phyloP scores from a whole-genome alignment of 23 tunicate species.

The Clavelina lepadiformis region DNA sequence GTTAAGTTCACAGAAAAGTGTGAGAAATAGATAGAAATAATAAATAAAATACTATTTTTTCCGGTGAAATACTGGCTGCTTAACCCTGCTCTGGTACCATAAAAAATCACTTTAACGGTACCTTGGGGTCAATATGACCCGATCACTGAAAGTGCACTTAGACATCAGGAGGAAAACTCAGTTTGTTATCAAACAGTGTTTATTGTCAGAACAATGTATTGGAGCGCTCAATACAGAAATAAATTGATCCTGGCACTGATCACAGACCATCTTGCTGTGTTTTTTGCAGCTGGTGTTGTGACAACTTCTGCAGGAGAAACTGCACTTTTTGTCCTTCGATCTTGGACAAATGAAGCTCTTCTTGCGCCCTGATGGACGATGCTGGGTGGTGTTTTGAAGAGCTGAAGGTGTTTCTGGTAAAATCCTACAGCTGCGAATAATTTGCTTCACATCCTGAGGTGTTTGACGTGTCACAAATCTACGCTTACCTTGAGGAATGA shows the following conservation, averaged over 20 bases:
- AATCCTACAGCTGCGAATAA: slow-evolving; percentile 25
- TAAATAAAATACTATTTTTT: too few species aligned
- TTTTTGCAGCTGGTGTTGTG: slow-evolving; percentile 15
- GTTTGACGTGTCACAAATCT: slow-evolving; percentile 24
- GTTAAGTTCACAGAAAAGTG: too few species aligned
- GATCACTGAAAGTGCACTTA: slow-evolving; percentile 11
- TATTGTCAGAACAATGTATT: slow-evolving; percentile 5
- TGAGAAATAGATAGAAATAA: too few species aligned
- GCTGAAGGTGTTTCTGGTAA: slow-evolving; percentile 9
- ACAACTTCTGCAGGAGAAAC: slow-evolving; percentile 27
- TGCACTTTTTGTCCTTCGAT: slow-evolving; percentile 25
- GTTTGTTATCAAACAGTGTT: slow-evolving; percentile 9
- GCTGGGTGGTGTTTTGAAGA: slow-evolving; percentile 22
- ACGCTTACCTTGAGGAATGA: slow-evolving; percentile 11
- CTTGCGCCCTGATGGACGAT: slow-evolving; percentile 17
- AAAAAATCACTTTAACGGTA: slow-evolving; percentile 16
- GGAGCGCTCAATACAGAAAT: slow-evolving; percentile 13
- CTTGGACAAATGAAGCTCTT: slow-evolving; percentile 23
- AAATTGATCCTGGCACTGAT: slow-evolving; percentile 9
- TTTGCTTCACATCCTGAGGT: slow-evolving; percentile 25
- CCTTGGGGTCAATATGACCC: slow-evolving; percentile 32
- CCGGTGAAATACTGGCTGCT: too few species aligned
- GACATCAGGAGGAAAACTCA: slow-evolving; percentile 5
- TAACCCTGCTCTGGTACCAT: slow-evolving; percentile 23
- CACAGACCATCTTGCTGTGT: slow-evolving; percentile 28